phyloP scores from a whole-genome alignment of 2,113 vertebrate genomes.

The Nicator chloris region DNA sequence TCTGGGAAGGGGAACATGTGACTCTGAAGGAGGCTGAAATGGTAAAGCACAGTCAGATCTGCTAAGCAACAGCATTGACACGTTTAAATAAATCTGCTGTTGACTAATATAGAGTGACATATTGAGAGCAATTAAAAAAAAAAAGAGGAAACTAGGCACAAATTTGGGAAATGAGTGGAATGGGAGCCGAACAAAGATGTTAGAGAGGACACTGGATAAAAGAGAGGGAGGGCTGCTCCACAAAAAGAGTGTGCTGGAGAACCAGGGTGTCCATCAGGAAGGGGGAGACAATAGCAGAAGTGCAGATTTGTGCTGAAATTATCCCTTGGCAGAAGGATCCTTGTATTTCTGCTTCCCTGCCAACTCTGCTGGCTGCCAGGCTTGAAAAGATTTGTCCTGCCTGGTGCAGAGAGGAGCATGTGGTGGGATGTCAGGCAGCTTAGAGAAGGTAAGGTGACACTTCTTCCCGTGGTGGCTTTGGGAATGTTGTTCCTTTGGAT shows the following conservation, averaged over 20 bases:
- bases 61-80: conserved; percentile 60
- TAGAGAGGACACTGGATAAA: not conserved
- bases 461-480: not conserved
- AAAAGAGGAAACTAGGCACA: not conserved
- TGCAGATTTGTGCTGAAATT: not conserved
- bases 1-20: not conserved
- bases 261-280: not conserved
- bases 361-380: not conserved
- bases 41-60: conserved; percentile 16
- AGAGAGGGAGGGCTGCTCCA: not conserved
- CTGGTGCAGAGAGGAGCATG: not conserved
- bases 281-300: not conserved
- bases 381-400: not conserved
- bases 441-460: not conserved
- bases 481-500: not conserved
- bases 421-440: not conserved
- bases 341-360: not conserved
- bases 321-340: not conserved
- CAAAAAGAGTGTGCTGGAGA: not conserved
- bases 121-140: conserved; percentile 61
- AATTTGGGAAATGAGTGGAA: conserved; percentile 41
- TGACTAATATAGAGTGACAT: conserved; percentile 59
- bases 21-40: not conserved
- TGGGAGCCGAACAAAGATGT: not conserved
- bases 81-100: conserved; percentile 40